Conservation (phyloP, 2,888 invertebrate species). For the Allacma fusca region DNA sequence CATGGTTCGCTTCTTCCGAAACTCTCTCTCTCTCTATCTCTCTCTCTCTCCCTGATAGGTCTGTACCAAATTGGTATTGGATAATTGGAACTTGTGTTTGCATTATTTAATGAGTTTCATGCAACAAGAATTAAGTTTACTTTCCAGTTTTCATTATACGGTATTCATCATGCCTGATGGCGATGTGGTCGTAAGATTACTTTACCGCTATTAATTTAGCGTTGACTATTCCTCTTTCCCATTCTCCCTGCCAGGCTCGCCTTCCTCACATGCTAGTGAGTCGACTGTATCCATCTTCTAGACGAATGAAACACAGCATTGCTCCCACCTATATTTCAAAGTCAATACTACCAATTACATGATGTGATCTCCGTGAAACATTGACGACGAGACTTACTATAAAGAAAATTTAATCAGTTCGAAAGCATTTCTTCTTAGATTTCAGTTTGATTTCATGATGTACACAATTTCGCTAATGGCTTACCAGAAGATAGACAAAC, state of each 20-base stretch:
- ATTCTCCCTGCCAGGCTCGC: neutral
- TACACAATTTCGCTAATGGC: conserved; percentile 47
- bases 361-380: conserved; percentile 43
- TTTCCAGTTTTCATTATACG: conserved; percentile 43
- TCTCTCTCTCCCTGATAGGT: neutral
- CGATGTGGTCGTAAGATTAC: conserved; percentile 42
- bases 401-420: conserved; percentile 47
- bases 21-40: too few relatives aligned
- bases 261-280: neutral
- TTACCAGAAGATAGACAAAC: conserved; percentile 18
- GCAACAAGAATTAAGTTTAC: conserved; percentile 43
- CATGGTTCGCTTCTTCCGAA: neutral
- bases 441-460: conserved; percentile 45
- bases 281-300: conserved; percentile 1
- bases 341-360: conserved; percentile 47
- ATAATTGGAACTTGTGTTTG: conserved; percentile 47
- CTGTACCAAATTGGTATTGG: conserved; percentile 31
- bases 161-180: conserved; percentile 40
- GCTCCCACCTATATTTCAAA: conserved; percentile 39
- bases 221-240: conserved; percentile 19
- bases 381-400: conserved; percentile 25
- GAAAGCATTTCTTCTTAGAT: conserved; percentile 46
- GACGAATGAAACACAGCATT: neutral
- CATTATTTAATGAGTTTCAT: conserved; percentile 47
- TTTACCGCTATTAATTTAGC: conserved; percentile 36